Percentiles rank a stretch among this genome's conserved stretches.
Conservation (phyloP, 2,888 invertebrate genomes). For the Eueremaeus valkanovi region DNA sequence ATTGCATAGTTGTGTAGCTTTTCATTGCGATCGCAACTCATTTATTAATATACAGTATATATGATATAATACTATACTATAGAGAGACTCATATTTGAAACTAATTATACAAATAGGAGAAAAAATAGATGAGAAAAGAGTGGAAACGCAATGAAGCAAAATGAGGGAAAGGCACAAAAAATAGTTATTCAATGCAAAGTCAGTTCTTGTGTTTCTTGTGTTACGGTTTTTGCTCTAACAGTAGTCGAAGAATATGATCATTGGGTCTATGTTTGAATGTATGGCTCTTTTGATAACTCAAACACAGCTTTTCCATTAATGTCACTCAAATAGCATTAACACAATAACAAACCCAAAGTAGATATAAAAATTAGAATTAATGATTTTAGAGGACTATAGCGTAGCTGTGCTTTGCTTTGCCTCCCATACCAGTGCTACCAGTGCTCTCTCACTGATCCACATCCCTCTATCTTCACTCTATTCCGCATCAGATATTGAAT, state of each 20-base stretch:
- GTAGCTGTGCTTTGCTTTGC: not conserved
- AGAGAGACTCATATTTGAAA: not conserved
- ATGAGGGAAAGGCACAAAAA: not conserved
- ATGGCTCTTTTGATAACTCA: constrained; percentile 13
- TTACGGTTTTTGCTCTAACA: too few species aligned
- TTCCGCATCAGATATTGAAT: not conserved
- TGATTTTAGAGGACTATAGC: not conserved
- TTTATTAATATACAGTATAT: constrained; percentile 10
- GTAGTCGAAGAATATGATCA: not conserved
- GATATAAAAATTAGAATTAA: constrained; percentile 36
- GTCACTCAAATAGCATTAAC: constrained; percentile 34
- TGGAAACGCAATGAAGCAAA: not conserved
- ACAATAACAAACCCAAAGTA: constrained; percentile 33
- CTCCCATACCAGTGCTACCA: not conserved
- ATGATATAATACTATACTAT: not conserved
- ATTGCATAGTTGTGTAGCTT: not conserved
- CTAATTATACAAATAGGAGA: constrained; percentile 5
- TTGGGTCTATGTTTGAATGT: not conserved
- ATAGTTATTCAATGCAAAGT: constrained; percentile 24
- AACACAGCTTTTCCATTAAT: constrained; percentile 37
- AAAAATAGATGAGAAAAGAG: not conserved
- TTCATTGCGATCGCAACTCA: not conserved
- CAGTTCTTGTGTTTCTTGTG: not conserved
- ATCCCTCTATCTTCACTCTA: not conserved
- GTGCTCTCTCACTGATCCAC: not conserved